Conservation (phyloP, 2,888 invertebrate genomes). For the Notodonta ziczac region DNA sequence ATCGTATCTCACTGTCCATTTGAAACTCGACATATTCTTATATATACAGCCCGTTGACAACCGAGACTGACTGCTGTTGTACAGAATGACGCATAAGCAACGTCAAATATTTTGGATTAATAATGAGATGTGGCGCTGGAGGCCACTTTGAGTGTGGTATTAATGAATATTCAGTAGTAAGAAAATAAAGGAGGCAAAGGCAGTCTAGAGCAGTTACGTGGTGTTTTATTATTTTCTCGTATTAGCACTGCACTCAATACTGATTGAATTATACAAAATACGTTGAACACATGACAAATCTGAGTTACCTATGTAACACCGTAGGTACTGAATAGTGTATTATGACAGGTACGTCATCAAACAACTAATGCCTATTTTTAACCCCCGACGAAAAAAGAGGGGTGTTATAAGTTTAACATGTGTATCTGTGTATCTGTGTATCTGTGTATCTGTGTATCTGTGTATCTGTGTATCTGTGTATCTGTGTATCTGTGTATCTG, state of each 20-base stretch:
- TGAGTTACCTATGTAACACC: too few relatives aligned
- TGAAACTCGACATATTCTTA: slow-evolving; percentile 33
- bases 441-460: too few relatives aligned
- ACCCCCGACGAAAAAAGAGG: too few relatives aligned
- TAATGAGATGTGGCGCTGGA: slow-evolving; percentile 27
- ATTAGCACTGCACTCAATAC: not conserved
- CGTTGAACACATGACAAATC: too few relatives aligned
- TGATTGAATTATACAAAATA: too few relatives aligned
- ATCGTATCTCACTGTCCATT: slow-evolving; percentile 26
- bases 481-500: too few relatives aligned
- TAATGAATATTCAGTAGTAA: slow-evolving; percentile 44
- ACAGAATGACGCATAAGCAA: slow-evolving; percentile 16
- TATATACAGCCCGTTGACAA: slow-evolving; percentile 31
- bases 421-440: too few relatives aligned
- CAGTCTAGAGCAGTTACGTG: slow-evolving; percentile 9
- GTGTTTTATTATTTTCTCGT: not conserved
- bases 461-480: too few relatives aligned
- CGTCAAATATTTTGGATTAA: slow-evolving; percentile 25
- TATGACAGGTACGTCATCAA: too few relatives aligned
- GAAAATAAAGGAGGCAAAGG: slow-evolving; percentile 16
- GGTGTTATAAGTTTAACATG: too few relatives aligned
- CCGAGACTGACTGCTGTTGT: slow-evolving; percentile 21
- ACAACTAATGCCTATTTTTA: too few relatives aligned
- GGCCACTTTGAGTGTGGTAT: slow-evolving; percentile 28
- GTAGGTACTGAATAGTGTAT: too few relatives aligned